Conservation (phyloP, 2,113 vertebrate genomes). For the Kryptolebias marmoratus region DNA sequence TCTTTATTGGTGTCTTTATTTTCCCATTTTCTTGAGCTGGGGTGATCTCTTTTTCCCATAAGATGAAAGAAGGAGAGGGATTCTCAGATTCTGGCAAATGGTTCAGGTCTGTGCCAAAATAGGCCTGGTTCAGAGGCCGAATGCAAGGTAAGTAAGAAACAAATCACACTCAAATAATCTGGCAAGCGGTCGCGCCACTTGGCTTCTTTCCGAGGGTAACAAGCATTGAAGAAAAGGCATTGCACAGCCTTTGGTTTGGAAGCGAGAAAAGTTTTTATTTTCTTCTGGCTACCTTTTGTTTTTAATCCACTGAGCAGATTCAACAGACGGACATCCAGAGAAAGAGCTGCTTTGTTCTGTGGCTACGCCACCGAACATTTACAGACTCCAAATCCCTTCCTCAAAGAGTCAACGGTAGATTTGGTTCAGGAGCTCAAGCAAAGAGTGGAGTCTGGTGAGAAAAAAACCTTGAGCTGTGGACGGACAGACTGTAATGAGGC, state of each 20-base stretch:
- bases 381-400: conserved; percentile 28
- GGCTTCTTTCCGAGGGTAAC: conserved; percentile 66
- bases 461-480: conserved; percentile 41
- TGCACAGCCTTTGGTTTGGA: conserved; percentile 52
- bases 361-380: conserved; percentile 18
- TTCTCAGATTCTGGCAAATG: conserved; percentile 71
- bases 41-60: conserved; percentile 13
- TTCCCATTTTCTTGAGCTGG: conserved; percentile 1
- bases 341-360: conserved; percentile 14
- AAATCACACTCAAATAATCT: conserved; percentile 71
- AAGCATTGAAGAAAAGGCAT: conserved; percentile 67
- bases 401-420: conserved; percentile 22
- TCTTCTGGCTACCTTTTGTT: conserved; percentile 56
- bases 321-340: conserved; percentile 17
- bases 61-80: neutral
- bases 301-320: conserved; percentile 39
- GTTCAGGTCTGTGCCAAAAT: conserved; percentile 59
- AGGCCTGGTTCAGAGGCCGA: conserved; percentile 52
- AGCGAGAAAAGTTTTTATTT: neutral
- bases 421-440: conserved; percentile 26
- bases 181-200: conserved; percentile 65
- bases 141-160: conserved; percentile 69
- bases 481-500: conserved; percentile 66
- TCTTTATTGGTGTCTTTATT: conserved; percentile 2
- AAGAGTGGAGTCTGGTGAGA: conserved; percentile 17